Conservation (phyloP, 2,888 invertebrate genomes). For the Lobophora halterata region DNA sequence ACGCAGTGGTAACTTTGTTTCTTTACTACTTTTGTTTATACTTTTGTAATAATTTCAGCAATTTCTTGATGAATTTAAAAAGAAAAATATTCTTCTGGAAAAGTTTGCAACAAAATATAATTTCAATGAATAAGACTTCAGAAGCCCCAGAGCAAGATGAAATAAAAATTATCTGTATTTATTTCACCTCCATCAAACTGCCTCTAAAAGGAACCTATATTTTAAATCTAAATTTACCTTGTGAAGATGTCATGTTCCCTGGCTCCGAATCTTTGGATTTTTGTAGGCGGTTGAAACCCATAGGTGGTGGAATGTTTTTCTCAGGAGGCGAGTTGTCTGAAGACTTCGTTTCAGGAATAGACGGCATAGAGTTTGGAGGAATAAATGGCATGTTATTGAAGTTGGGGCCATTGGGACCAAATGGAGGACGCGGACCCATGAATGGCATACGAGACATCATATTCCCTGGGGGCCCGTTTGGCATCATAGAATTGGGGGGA, state of each 20-base stretch:
- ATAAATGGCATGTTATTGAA: constrained; percentile 57
- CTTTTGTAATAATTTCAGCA: too few species aligned
- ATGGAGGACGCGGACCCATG: constrained; percentile 63
- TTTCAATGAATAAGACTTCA: constrained; percentile 30
- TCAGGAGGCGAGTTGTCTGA: constrained; percentile 19
- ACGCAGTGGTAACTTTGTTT: too few species aligned
- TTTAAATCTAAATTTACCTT: constrained; percentile 49
- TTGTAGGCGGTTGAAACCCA: constrained; percentile 54
- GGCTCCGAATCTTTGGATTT: constrained; percentile 60
- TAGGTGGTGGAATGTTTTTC: constrained; percentile 82
- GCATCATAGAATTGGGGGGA: constrained; percentile 54
- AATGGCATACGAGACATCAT: constrained; percentile 52
- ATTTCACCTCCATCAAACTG: constrained; percentile 18
- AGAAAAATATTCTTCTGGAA: too few species aligned
- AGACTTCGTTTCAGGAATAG: constrained; percentile 14
- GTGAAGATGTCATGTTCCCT: constrained; percentile 72
- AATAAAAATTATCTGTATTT: constrained; percentile 8
- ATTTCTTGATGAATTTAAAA: too few species aligned
- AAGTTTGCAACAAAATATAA: not conserved
- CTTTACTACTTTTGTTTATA: too few species aligned
- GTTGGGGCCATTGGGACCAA: constrained; percentile 61
- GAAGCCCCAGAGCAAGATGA: constrained; percentile 29
- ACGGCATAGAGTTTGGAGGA: constrained; percentile 28
- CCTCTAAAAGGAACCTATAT: constrained; percentile 17
- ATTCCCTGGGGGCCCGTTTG: constrained; percentile 15